Conservation (phyloP, 2,888 invertebrate species). For the Cephalotes varians region DNA sequence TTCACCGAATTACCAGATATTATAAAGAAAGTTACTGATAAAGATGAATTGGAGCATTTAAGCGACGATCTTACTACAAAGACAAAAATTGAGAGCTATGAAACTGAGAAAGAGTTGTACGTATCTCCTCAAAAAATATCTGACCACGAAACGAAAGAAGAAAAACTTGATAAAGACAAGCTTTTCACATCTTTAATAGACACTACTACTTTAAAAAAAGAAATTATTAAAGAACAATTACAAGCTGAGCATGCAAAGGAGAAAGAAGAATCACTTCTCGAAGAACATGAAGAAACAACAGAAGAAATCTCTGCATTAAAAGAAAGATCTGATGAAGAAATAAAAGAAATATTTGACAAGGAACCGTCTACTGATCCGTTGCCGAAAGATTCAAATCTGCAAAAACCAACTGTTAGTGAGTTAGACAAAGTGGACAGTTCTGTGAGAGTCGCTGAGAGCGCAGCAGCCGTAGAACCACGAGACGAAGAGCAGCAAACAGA, state of each 20-base stretch:
- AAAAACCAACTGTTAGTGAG: not conserved
- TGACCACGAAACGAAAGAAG: not conserved
- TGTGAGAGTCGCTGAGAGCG: not conserved
- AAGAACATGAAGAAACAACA: not conserved
- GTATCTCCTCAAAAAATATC: not conserved
- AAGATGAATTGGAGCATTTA: slow-evolving; percentile 3
- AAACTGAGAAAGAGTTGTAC: not conserved
- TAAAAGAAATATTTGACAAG: not conserved
- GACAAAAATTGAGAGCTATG: not conserved
- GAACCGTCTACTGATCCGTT: not conserved
- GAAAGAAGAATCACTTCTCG: slow-evolving; percentile 5
- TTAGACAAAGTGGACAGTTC: not conserved
- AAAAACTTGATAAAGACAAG: not conserved
- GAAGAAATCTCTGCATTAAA: not conserved
- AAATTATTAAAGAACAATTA: slow-evolving; percentile 7
- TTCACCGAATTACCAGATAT: not conserved
- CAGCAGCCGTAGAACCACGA: slow-evolving; percentile 30
- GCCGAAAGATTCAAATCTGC: not conserved
- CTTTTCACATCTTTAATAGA: not conserved
- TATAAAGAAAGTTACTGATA: not conserved
- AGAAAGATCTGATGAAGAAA: not conserved
- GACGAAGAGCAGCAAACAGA: slow-evolving; percentile 56
- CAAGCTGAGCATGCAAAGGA: not conserved
- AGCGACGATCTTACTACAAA: not conserved
- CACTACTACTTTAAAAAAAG: not conserved